Base-by-base conservation (phyloP, 2,888 invertebrate genomes). In the Trachelus troglodyta region DNA sequence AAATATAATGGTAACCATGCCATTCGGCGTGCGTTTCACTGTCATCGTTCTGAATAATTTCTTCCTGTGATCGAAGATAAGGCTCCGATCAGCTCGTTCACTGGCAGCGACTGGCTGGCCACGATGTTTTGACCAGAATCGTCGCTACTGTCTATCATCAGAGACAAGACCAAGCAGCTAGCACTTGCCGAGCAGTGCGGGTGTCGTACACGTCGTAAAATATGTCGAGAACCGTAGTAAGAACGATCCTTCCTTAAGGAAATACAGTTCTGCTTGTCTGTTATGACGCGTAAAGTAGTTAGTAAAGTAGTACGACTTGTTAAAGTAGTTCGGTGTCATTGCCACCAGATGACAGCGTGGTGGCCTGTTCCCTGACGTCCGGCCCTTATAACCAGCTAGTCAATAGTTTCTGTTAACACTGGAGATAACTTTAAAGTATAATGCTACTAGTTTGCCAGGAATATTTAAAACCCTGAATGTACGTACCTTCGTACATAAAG, bases 61-160 rank as follows among this genome's bases (percentile, higher is more conserved):
- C 87, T 85, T 86, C 83, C 83, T 83, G 84, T n/a, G 87, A 87
- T 86, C 79, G 78, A 23, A 86, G 87, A 87, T 87, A 87, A 83
- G 83, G 82, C 82, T 69, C 77, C 81, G 83, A 85, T 87, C 84
- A 81, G 82, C 82, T 83, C 79, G 79, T 81, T 74, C 73, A 76
- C 80, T 77, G 73, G 76, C 79, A 69, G 74, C 74, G 69, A 82
- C 81, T 81, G 77, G 80, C 82, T 80, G 81, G 79, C 78, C 77
- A 80, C 81, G 79, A 75, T 83, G 80, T 84, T 84, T 82, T 82
- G 85, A 85, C 81, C 83, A 77, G 79, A 31, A 71, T 33, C 71
- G 71, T 31, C 71, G 69, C 76, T 79, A 83, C 81, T 84, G 83
- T 82, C 85, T 84, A 84, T 84, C 85, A 23, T 56, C 56, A 23